phyloP scores from a whole-genome alignment of 2,888 invertebrate species.

The Macaria liturata region DNA sequence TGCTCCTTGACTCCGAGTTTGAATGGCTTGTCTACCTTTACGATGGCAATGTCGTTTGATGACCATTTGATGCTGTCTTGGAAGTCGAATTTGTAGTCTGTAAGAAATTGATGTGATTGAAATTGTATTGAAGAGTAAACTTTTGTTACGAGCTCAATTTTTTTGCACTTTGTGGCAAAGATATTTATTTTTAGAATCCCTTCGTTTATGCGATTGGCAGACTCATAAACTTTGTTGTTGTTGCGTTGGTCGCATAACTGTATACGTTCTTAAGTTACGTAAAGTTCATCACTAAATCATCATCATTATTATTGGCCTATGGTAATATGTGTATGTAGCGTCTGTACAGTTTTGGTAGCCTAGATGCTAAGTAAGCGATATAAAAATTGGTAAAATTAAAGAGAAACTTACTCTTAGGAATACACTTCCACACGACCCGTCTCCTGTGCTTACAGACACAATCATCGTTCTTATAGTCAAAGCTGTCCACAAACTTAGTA shows the following conservation, averaged over 20 bases:
- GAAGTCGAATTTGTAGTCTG: slow-evolving; percentile 78
- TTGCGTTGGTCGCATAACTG: no score
- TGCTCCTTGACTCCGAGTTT: slow-evolving; percentile 65
- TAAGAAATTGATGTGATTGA: slow-evolving; percentile 12
- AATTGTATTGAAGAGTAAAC: no score
- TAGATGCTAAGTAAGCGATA: neutral
- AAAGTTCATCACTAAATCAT: no score
- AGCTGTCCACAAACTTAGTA: slow-evolving; percentile 68
- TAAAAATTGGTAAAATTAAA: neutral
- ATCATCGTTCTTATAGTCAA: slow-evolving; percentile 64
- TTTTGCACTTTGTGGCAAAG: no score
- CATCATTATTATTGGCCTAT: no score
- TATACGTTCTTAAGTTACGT: no score
- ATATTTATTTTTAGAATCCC: no score
- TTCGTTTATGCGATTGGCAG: no score
- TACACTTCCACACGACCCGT: slow-evolving; percentile 75
- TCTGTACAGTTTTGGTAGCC: no score
- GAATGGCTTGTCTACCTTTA: slow-evolving; percentile 71
- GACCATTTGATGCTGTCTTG: slow-evolving; percentile 79
- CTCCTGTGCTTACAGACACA: slow-evolving; percentile 71
- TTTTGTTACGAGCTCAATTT: no score
- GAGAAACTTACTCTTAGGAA: slow-evolving; percentile 69
- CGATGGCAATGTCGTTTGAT: slow-evolving; percentile 75
- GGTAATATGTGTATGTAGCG: no score
- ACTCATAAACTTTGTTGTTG: no score